A percentile compares a stretch with the other conserved stretches of the same genome.
Evolutionary conservation across 2,888 invertebrate genomes (phyloP).

Genomic region (Blera fallax): DNA sequence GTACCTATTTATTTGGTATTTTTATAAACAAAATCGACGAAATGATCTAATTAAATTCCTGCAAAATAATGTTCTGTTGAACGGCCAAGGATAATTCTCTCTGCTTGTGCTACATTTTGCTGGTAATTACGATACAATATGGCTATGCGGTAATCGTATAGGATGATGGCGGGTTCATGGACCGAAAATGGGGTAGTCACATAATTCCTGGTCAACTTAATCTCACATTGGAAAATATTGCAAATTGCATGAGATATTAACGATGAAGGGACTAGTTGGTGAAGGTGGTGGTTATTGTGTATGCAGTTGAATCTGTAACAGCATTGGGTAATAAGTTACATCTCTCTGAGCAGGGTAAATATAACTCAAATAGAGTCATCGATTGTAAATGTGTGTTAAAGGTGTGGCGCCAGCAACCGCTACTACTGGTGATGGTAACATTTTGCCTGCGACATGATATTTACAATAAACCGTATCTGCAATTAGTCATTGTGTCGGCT

Average conservation of each 20-base stretch:
- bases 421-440: slow-evolving; percentile 12
- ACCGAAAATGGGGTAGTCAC: slow-evolving; percentile 34
- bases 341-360: slow-evolving; percentile 24
- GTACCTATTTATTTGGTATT: not conserved
- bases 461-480: slow-evolving; percentile 35
- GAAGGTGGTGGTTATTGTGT: not conserved
- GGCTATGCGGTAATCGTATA: slow-evolving; percentile 4
- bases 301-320: slow-evolving; percentile 12
- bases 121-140: slow-evolving; percentile 37
- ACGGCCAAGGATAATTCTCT: not conserved
- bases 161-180: not conserved
- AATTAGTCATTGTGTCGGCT: slow-evolving; percentile 45
- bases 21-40: not conserved
- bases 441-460: slow-evolving; percentile 26
- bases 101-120: not conserved
- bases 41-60: slow-evolving; percentile 30
- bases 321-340: slow-evolving; percentile 35
- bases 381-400: slow-evolving; percentile 14
- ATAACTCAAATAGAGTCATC: slow-evolving; percentile 45
- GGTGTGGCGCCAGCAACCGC: slow-evolving; percentile 31
- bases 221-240: slow-evolving; percentile 51
- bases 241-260: slow-evolving; percentile 39
- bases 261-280: not conserved
- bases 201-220: slow-evolving; percentile 50
- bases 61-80: not conserved